Evolutionary conservation across 2,797 vertebrate species (phyloP).

Genomic region (Coregonus suidteri): DNA sequence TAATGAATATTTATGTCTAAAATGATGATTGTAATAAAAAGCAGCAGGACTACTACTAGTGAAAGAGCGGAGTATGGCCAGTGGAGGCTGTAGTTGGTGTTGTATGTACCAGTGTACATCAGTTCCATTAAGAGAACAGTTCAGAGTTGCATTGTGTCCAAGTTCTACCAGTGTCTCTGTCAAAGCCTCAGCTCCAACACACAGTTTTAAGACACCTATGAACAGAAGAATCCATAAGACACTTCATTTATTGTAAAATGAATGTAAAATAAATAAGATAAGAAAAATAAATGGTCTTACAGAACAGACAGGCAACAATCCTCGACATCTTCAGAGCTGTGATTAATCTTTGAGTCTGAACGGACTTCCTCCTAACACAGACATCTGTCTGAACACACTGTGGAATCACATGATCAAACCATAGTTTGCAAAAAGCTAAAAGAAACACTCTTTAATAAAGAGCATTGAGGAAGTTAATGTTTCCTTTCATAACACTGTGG

Average conservation of each 20-base stretch:
- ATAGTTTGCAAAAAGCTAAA: too few species aligned
- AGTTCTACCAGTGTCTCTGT: not conserved
- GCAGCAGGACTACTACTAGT: too few species aligned
- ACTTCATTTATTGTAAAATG: too few species aligned
- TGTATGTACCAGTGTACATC: conserved; percentile 13
- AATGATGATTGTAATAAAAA: accelerated
- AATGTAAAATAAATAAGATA: too few species aligned
- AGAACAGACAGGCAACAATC: not conserved
- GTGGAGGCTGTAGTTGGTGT: not conserved
- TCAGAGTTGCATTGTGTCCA: not conserved
- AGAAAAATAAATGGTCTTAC: not conserved
- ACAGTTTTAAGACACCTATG: not conserved
- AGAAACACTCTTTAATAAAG: too few species aligned
- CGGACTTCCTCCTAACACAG: not conserved
- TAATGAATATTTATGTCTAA: too few species aligned
- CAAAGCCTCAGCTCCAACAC: not conserved
- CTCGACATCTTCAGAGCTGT: not conserved
- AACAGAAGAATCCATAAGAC: not conserved
- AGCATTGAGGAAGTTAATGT: too few species aligned
- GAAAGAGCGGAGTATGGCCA: accelerated
- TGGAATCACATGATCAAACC: too few species aligned
- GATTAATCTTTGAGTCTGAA: not conserved
- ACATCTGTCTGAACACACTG: not conserved
- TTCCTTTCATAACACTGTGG: too few species aligned
- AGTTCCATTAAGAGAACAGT: accelerated